Evolutionary conservation across 2,797 vertebrate genomes (phyloP), one percentile per base, ranked within the genome.

Genomic region (Eptatretus atami): DNA sequence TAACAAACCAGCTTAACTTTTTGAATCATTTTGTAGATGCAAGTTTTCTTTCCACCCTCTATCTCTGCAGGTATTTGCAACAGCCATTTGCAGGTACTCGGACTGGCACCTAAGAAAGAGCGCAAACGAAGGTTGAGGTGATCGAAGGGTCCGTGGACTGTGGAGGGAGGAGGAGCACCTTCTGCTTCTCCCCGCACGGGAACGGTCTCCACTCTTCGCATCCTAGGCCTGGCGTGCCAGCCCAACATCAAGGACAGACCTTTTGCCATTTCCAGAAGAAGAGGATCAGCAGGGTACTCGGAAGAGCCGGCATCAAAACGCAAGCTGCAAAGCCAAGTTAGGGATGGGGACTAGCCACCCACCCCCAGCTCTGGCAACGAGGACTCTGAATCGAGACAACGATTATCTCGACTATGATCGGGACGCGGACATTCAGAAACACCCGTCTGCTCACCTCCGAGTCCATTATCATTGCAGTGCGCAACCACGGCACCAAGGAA

Each of bases 31-130:
- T 3, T 31, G 19, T 54, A 63, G n/a, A 61, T n/a, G 53, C 14
- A 13, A 57, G 13, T 65, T n/a, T 44, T 65, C 19, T 61, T 53
- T 13, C 63, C 55, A 61, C 25, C 12, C 53, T 15, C 71, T 19
- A 60, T 71, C 31, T 53, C 68, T 63, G 60, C 76, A 99, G 92
- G 81, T 99, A 95, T 78, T n/a, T 99, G 92, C 78, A 99, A 92
- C 77, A 99, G 92, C 75, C 92, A 99, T 70, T 77, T 99, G 72
- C 92, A 99, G 73, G 92, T 99, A 72, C 84, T 99, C 68, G 92
- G 92, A 70, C 96, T 99, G 73, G 88, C 96, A 75, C 92, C 92
- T 69, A 99, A 99, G 77, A 99, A 99, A 74, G 92, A 96, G 74
- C 83, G 92, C 69, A 96, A 95, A 81, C 96, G 94, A 81, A 99